Evolutionary conservation across 1,140 invertebrate species (phyloP).

Genomic region (Bombus ignitus): DNA sequence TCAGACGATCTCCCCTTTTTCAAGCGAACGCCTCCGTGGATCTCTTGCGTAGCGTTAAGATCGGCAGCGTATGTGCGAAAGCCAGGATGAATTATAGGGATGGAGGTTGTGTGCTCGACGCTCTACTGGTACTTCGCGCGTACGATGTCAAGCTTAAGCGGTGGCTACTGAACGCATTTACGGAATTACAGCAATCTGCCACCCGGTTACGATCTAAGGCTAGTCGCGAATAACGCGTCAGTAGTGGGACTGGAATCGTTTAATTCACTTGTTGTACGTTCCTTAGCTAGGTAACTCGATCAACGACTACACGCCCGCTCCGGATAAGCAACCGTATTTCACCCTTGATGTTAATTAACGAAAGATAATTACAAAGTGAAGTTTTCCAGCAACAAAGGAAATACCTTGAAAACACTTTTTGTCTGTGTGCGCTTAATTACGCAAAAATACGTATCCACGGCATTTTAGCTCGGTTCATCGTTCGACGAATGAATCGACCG

Average conservation of each 20-base stretch:
- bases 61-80: slow-evolving; percentile 45
- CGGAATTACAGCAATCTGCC: slow-evolving; percentile 72
- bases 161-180: slow-evolving; percentile 69
- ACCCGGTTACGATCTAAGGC: slow-evolving; percentile 1
- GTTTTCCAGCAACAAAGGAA: neutral
- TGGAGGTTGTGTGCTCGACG: slow-evolving; percentile 53
- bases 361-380: slow-evolving; percentile 43
- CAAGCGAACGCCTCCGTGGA: slow-evolving; percentile 10
- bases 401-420: slow-evolving; percentile 30
- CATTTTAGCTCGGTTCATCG: slow-evolving; percentile 37
- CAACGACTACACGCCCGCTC: neutral
- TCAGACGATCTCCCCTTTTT: slow-evolving; percentile 25
- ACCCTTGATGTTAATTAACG: slow-evolving; percentile 53
- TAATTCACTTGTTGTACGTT: slow-evolving; percentile 68
- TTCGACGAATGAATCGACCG: neutral
- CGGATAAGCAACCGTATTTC: neutral
- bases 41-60: neutral
- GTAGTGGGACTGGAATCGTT: slow-evolving; percentile 56
- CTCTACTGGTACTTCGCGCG: slow-evolving; percentile 28
- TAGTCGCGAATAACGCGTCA: slow-evolving; percentile 32
- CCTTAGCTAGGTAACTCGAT: neutral
- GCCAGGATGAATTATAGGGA: slow-evolving; percentile 66
- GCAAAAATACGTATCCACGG: slow-evolving; percentile 40
- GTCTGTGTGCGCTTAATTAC: slow-evolving; percentile 39
- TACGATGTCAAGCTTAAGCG: slow-evolving; percentile 44